Conservation (phyloP, 2,797 vertebrate species). For the Florisuga fusca region DNA sequence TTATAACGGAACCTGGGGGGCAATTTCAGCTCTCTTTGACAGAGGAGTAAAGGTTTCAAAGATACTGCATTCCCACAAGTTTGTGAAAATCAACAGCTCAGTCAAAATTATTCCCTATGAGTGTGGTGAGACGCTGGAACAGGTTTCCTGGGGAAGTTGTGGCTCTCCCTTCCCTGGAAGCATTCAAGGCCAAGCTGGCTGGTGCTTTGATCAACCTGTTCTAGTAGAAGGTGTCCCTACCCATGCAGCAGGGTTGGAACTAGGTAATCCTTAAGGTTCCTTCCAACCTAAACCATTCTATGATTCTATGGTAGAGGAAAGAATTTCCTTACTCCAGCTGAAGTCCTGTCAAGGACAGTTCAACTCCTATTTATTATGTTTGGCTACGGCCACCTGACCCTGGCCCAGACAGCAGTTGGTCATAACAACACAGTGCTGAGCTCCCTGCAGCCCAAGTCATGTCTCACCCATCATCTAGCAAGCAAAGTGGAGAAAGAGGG, state of each 20-base stretch:
- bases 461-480: not conserved
- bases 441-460: not conserved
- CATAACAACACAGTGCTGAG: not conserved
- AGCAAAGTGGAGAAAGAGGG: not conserved
- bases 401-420: rapidly evolving
- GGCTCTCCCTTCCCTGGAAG: too few species aligned
- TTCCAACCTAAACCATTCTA: too few species aligned
- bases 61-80: not conserved
- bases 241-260: too few species aligned
- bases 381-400: not conserved
- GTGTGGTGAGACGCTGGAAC: too few species aligned
- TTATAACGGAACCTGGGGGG: not conserved
- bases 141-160: too few species aligned
- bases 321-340: not conserved
- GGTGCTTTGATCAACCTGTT: too few species aligned
- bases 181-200: too few species aligned
- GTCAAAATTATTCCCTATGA: not conserved
- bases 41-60: slow-evolving; percentile 1
- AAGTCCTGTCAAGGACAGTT: slow-evolving; percentile 1
- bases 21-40: slow-evolving; percentile 7
- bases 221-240: too few species aligned
- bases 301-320: not conserved
- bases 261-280: too few species aligned
- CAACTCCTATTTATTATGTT: not conserved
- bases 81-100: not conserved